Percentiles rank a stretch among this genome's conserved stretches.
Conservation (phyloP, 2,888 invertebrate species). For the Cantharis rustica region DNA sequence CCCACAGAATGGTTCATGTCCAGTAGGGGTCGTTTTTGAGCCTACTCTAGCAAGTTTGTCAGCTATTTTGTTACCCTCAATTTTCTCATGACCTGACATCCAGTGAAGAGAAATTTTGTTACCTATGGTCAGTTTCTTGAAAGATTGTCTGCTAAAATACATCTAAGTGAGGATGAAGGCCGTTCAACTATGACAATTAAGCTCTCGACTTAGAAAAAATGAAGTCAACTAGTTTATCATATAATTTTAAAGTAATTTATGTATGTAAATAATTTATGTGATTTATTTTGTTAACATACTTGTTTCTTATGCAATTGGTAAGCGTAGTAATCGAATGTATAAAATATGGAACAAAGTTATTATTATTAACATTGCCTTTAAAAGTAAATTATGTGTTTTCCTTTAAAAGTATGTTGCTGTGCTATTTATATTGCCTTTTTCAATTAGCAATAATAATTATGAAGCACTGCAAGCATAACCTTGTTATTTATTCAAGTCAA, state of each 20-base stretch:
- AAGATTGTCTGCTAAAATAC: too few relatives aligned
- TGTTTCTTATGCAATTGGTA: neutral
- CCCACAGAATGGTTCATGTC: too few relatives aligned
- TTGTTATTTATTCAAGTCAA: neutral
- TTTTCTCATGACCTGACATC: too few relatives aligned
- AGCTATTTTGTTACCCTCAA: too few relatives aligned
- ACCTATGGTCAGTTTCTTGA: too few relatives aligned
- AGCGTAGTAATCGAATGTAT: neutral
- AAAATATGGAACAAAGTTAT: neutral
- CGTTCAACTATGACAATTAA: too few relatives aligned
- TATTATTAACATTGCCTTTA: neutral
- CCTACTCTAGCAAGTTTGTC: too few relatives aligned
- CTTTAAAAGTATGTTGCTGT: neutral
- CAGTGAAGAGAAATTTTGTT: too few relatives aligned
- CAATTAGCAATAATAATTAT: neutral
- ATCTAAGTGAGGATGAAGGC: too few relatives aligned
- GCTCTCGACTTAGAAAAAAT: too few relatives aligned
- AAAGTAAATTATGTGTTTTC: neutral
- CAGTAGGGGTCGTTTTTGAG: too few relatives aligned
- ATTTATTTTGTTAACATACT: neutral
- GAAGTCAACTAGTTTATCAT: neutral
- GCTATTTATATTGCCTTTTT: neutral
- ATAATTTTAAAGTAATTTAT: neutral
- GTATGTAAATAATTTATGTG: neutral
- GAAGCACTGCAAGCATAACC: neutral